A percentile compares a stretch with the other conserved stretches of the same genome.
Evolutionary conservation across 2,113 vertebrate species (phyloP).

Genomic region (Brienomyrus brachyistius): DNA sequence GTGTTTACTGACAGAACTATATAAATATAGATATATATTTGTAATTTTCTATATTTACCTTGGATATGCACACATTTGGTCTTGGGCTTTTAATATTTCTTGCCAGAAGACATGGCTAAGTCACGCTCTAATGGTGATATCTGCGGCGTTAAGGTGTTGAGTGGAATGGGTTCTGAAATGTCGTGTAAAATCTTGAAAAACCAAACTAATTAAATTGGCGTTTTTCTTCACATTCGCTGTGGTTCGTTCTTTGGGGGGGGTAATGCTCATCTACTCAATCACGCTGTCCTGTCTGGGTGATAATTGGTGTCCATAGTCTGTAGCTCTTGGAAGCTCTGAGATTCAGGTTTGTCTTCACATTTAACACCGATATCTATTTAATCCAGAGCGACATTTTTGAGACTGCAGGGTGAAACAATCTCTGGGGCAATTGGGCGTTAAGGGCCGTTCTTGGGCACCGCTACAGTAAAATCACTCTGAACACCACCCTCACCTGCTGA

Average conservation of each 20-base stretch:
- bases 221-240: conserved; percentile 16
- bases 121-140: conserved; percentile 42
- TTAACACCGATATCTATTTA: neutral
- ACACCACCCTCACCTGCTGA: neutral
- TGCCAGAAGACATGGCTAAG: conserved; percentile 30
- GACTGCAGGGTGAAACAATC: neutral
- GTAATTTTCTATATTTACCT: conserved; percentile 52
- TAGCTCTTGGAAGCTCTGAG: neutral
- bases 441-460: neutral
- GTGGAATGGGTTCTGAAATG: conserved; percentile 37
- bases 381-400: neutral
- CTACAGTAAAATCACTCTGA: neutral
- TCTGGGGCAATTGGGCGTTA: neutral
- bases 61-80: conserved; percentile 40
- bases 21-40: conserved; percentile 49
- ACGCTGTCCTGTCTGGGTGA: neutral
- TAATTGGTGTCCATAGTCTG: neutral
- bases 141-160: conserved; percentile 40
- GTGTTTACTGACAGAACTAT: conserved; percentile 42
- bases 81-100: conserved; percentile 30
- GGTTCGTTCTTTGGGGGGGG: neutral
- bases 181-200: conserved; percentile 44
- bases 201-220: conserved; percentile 39
- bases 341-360: neutral
- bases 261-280: neutral